Conservation (phyloP, 1,140 invertebrate genomes). For the Hylaeus volcanicus region DNA sequence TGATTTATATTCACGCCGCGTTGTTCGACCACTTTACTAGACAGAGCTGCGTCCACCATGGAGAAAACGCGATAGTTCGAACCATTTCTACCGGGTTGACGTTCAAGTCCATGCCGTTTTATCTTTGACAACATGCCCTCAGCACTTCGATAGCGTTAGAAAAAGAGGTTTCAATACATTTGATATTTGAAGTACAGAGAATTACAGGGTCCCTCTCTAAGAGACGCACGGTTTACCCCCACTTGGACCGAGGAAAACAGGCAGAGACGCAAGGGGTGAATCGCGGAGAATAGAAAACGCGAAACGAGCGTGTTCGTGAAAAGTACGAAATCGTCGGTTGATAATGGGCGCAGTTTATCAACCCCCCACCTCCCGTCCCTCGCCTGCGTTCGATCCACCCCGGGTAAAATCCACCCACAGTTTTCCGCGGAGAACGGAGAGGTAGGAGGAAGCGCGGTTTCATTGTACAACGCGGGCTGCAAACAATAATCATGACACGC, state of each 20-base stretch:
- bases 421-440: slow-evolving; percentile 43
- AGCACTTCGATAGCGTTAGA: no score
- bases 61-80: background rate
- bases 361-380: slow-evolving; percentile 6
- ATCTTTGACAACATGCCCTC: no score
- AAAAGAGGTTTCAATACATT: no score
- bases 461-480: slow-evolving; percentile 71
- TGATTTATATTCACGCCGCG: slow-evolving; percentile 44
- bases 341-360: slow-evolving; percentile 72
- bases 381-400: background rate
- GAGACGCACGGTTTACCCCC: no score
- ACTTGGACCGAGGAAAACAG: background rate
- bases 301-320: slow-evolving; percentile 63
- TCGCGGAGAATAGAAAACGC: slow-evolving; percentile 22
- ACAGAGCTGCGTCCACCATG: background rate
- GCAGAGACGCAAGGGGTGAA: background rate
- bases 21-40: slow-evolving; percentile 26
- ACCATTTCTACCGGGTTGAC: no score
- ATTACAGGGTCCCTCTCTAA: no score
- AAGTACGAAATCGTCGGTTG: slow-evolving; percentile 70
- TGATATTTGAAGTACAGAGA: no score
- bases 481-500: slow-evolving; percentile 77
- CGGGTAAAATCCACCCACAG: slow-evolving; percentile 32
- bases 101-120: no score
- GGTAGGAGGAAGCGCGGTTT: slow-evolving; percentile 48